These are phyloP conservation scores for Lepus townsendii DNA, from an alignment of 2,797 vertebrate genomes.

Conservation along the genomic window DNA sequence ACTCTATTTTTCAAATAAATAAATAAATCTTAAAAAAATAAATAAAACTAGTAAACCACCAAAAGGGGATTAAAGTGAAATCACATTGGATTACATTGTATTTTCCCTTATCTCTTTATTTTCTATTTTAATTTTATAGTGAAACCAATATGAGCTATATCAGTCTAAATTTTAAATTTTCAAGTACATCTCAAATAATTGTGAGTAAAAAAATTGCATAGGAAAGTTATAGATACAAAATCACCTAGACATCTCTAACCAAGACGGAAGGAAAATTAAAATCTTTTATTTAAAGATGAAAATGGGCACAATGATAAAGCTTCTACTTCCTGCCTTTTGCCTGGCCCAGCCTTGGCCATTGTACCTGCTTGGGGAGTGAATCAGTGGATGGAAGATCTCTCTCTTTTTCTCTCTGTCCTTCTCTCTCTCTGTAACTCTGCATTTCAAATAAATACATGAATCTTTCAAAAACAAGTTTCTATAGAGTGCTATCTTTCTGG, in stretches of 20 bases:
- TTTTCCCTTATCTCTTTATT: neutral
- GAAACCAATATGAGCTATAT: neutral
- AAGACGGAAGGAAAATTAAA: neutral
- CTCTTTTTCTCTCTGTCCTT: too few species aligned
- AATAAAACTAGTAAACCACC: too few species aligned
- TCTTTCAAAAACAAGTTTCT: too few species aligned
- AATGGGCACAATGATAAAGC: neutral
- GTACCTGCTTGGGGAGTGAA: too few species aligned
- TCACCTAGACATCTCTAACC: neutral
- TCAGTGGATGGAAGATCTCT: too few species aligned
- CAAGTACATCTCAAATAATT: neutral
- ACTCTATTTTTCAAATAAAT: too few species aligned
- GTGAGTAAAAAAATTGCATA: neutral
- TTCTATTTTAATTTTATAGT: slow-evolving; percentile 47
- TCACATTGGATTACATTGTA: neutral
- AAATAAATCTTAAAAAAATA: too few species aligned
- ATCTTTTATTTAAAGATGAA: neutral
- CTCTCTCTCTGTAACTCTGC: too few species aligned
- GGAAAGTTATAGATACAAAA: neutral
- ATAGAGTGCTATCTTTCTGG: neutral
- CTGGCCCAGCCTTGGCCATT: too few species aligned
- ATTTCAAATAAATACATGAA: too few species aligned
- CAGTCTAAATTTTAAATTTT: slow-evolving; percentile 17
- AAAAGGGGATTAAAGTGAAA: neutral
- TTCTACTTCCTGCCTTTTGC: too few species aligned